phyloP scores from a whole-genome alignment of 1,140 invertebrate species.

The Platyscapa corneri region DNA sequence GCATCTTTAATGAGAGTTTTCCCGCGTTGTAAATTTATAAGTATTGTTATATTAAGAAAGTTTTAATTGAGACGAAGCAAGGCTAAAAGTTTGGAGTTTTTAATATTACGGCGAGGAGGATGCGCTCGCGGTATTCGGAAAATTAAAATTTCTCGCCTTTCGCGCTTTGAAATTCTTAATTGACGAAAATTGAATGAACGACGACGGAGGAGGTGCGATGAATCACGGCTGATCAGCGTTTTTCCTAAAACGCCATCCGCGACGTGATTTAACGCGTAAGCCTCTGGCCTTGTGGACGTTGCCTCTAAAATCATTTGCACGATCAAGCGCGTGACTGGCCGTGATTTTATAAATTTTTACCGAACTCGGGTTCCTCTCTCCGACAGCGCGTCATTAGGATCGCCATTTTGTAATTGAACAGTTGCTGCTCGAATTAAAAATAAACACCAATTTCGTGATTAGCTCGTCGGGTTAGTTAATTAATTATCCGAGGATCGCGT shows the following conservation, averaged over 20 bases:
- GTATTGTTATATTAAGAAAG: slow-evolving; percentile 11
- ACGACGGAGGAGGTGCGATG: not conserved
- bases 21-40: not conserved
- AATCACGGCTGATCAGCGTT: not conserved
- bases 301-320: no score
- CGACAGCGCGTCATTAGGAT: no score
- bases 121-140: not conserved
- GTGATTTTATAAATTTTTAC: no score
- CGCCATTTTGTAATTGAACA: no score
- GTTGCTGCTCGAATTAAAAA: no score
- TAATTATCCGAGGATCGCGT: no score
- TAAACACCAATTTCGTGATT: no score
- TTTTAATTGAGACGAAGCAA: not conserved
- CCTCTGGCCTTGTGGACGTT: no score
- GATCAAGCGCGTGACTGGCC: no score
- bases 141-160: not conserved
- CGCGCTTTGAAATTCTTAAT: not conserved
- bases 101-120: not conserved
- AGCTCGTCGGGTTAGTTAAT: no score
- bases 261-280: not conserved
- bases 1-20: not conserved
- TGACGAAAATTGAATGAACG: not conserved
- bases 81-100: not conserved
- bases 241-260: not conserved
- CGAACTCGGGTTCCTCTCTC: no score